Percentiles rank a stretch among this genome's conserved stretches.
Evolutionary conservation across 1,140 invertebrate species (phyloP).

Genomic region (Hypothenemus hampei): DNA sequence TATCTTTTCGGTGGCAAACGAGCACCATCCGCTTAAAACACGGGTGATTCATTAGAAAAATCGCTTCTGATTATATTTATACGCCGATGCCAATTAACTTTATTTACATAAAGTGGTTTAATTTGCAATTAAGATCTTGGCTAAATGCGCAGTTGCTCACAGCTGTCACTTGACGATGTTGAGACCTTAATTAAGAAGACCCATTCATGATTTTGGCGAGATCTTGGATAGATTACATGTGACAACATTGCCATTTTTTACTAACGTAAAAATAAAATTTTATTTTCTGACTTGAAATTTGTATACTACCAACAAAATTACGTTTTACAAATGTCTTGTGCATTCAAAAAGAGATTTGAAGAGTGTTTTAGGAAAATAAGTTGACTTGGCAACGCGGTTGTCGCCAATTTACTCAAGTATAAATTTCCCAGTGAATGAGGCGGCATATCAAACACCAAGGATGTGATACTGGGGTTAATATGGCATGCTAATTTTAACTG

Average conservation of each 20-base stretch:
- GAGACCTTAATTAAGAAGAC: slow-evolving; percentile 19
- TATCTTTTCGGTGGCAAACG: no score
- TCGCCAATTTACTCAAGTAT: slow-evolving; percentile 19
- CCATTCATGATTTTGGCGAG: slow-evolving; percentile 21
- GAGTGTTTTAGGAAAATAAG: no score
- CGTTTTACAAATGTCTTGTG: no score
- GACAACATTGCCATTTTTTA: neutral
- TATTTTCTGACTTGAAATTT: no score
- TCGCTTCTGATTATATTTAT: slow-evolving; percentile 14
- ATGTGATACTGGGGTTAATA: slow-evolving; percentile 32
- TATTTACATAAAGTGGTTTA: slow-evolving; percentile 33
- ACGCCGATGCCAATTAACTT: slow-evolving; percentile 23
- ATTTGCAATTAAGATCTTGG: slow-evolving; percentile 24
- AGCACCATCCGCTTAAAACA: neutral
- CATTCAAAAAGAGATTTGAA: no score
- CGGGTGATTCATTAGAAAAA: slow-evolving; percentile 12
- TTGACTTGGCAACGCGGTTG: slow-evolving; percentile 11
- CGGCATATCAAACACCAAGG: slow-evolving; percentile 30
- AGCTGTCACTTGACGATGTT: slow-evolving; percentile 24
- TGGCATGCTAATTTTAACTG: slow-evolving; percentile 33
- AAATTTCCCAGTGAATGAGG: slow-evolving; percentile 16
- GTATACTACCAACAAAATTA: no score
- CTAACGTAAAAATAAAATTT: no score
- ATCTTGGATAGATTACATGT: slow-evolving; percentile 10
- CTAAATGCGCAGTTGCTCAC: slow-evolving; percentile 29